Base-by-base conservation (phyloP, 1,140 invertebrate species). In the Drosophila repletoides region DNA sequence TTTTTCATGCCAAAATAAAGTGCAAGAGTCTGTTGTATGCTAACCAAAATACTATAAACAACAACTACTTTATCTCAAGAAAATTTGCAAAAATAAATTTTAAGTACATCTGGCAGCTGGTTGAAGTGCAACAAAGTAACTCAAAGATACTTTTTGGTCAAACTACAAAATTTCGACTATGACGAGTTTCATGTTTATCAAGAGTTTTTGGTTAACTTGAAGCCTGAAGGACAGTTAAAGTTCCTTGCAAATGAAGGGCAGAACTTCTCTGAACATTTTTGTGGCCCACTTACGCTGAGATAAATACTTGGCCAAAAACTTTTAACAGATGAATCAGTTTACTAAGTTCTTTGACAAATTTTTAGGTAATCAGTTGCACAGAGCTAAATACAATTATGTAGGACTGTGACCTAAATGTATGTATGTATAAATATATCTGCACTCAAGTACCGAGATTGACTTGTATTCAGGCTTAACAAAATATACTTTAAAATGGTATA, bases 21-120 rank as follows among this genome's bases (percentile, higher is more conserved):
- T 49, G 48, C 10, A 43, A 40, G 53, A 55, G 22, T n/a, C n/a
- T n/a, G n/a, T n/a, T 43, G 40, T 26, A 12, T 36, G 12, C 33
- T 12, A 36, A 22, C 7, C 3, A 34, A 36, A 28, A 45, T 28
- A 45, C 33, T 22, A n/a, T 17, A 34, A 64, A 26, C 40, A 29
- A 41, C 9, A 48, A 52, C 31, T 46, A 38, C 38, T 53, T 63
- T 60, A 60, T 64, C 43, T 51, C 15, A 66, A 43, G 46, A 60
- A 72, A 71, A 76, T 66, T 66, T 21, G 34, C 48, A 66, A 46
- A 71, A 76, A 40, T 72, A 76, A 52, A 76, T 76, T 41, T 52
- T 49, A 72, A 76, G 58, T 72, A 61, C 60, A 56, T 38, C 48
- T 67, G 48, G 28, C 28, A 58, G 33, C 43, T 65, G 48, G n/a